These are phyloP conservation scores for Channallabes apus DNA, from an alignment of 2,797 vertebrate species.

Conservation along the genomic window DNA sequence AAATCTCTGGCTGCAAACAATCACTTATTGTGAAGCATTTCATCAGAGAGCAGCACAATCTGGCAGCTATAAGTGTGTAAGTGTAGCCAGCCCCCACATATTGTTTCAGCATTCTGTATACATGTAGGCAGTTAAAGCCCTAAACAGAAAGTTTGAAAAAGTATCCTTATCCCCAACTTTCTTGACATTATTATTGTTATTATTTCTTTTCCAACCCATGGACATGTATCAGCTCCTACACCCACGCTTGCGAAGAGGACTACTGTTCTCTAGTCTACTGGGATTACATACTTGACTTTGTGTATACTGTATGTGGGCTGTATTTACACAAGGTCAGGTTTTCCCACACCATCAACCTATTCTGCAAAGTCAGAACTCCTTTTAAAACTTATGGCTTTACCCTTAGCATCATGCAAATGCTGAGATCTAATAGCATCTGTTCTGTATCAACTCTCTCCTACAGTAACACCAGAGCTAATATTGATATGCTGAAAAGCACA, in stretches of 20 bases:
- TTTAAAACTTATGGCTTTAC: background rate
- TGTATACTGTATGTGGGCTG: background rate
- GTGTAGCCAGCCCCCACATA: slow-evolving; percentile 23
- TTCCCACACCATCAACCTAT: background rate
- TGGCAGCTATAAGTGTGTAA: slow-evolving; percentile 28
- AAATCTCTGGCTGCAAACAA: background rate
- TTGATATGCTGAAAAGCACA: background rate
- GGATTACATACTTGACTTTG: slow-evolving; percentile 21
- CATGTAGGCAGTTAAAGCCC: slow-evolving; percentile 7
- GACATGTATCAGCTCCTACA: background rate
- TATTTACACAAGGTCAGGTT: slow-evolving; percentile 6
- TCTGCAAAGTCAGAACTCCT: background rate
- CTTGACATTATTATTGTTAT: background rate
- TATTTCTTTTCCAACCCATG: background rate
- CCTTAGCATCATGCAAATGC: background rate
- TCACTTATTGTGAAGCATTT: slow-evolving; percentile 21
- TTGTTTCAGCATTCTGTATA: slow-evolving; percentile 27
- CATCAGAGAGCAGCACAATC: slow-evolving; percentile 29
- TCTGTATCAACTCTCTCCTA: background rate
- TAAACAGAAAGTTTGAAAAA: slow-evolving; percentile 25
- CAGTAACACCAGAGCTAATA: background rate
- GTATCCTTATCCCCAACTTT: slow-evolving; percentile 6
- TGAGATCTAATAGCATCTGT: background rate
- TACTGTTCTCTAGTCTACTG: background rate
- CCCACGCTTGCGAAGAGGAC: slow-evolving; percentile 14